Conservation (phyloP, 2,888 invertebrate species). For the Spatulosminthurus flaviceps region DNA sequence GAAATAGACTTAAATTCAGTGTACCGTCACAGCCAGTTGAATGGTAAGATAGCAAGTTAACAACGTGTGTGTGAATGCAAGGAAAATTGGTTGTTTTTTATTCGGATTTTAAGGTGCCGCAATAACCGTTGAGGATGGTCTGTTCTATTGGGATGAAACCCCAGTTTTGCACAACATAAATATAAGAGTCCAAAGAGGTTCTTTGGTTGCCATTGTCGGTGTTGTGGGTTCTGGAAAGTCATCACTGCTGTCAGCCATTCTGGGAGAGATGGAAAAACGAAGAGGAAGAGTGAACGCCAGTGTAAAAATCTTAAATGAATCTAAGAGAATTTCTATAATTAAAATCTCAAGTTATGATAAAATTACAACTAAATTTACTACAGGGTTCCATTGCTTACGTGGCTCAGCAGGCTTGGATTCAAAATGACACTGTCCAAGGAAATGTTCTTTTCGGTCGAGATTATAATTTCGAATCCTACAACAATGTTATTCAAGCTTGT, state of each 20-base stretch:
- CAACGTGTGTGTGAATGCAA: neutral
- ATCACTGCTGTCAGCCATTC: slow-evolving; percentile 66
- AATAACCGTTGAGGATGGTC: slow-evolving; percentile 85
- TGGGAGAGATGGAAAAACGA: slow-evolving; percentile 67
- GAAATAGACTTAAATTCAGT: slow-evolving; percentile 69
- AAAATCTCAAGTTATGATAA: too few species aligned
- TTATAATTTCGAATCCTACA: slow-evolving; percentile 77
- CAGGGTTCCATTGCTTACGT: too few species aligned
- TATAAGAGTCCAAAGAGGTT: slow-evolving; percentile 72
- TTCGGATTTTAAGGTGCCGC: slow-evolving; percentile 66
- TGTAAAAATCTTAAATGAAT: slow-evolving; percentile 5
- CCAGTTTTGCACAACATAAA: slow-evolving; percentile 73
- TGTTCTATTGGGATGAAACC: slow-evolving; percentile 82
- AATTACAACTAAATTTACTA: too few species aligned
- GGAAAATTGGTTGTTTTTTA: neutral
- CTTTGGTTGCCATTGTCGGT: slow-evolving; percentile 85
- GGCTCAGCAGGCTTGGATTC: too few species aligned
- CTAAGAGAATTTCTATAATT: too few species aligned
- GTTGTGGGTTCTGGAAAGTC: slow-evolving; percentile 90
- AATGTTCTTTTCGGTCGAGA: slow-evolving; percentile 92
- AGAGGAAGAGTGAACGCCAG: slow-evolving; percentile 34
- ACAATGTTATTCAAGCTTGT: slow-evolving; percentile 86
- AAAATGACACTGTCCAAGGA: slow-evolving; percentile 90
- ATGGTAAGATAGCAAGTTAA: slow-evolving; percentile 57
- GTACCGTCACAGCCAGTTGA: slow-evolving; percentile 52